Percentiles rank a stretch among this genome's conserved stretches.
These are phyloP conservation scores for Polyergus mexicanus DNA, from an alignment of 1,140 invertebrate genomes.

Conservation along the genomic window DNA sequence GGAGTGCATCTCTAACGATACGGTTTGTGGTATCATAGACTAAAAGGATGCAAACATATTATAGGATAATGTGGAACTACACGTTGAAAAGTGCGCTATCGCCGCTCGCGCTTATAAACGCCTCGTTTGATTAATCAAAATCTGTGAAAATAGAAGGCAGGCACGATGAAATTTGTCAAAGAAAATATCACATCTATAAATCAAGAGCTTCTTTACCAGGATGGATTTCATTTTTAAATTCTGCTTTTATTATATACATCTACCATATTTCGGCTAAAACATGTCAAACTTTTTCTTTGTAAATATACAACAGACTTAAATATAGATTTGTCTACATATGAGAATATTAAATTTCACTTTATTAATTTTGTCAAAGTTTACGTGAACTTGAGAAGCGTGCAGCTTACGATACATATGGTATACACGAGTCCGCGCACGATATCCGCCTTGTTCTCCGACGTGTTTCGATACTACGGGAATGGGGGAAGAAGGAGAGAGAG, in stretches of 20 bases:
- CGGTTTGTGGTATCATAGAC: slow-evolving; percentile 40
- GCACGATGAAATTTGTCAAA: neutral
- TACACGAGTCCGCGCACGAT: slow-evolving; percentile 34
- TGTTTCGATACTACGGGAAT: slow-evolving; percentile 47
- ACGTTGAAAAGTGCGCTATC: slow-evolving; percentile 37
- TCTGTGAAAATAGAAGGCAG: neutral
- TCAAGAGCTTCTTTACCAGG: neutral
- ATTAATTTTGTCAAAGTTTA: neutral
- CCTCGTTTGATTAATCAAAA: slow-evolving; percentile 53
- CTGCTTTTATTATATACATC: neutral
- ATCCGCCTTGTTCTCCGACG: slow-evolving; percentile 52
- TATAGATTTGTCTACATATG: neutral
- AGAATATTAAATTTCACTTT: neutral
- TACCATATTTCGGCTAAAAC: neutral
- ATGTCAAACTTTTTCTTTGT: neutral
- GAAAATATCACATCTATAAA: neutral
- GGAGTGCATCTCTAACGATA: slow-evolving; percentile 50
- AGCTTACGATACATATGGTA: neutral
- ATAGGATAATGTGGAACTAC: slow-evolving; percentile 67
- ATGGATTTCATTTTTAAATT: neutral
- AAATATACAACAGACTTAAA: neutral
- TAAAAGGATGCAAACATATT: slow-evolving; percentile 72
- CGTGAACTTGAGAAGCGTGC: neutral
- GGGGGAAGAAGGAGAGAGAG: neutral
- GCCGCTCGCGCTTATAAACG: neutral